phyloP scores from a whole-genome alignment of 2,113 vertebrate species.

The Phylloscopus trochiloides region DNA sequence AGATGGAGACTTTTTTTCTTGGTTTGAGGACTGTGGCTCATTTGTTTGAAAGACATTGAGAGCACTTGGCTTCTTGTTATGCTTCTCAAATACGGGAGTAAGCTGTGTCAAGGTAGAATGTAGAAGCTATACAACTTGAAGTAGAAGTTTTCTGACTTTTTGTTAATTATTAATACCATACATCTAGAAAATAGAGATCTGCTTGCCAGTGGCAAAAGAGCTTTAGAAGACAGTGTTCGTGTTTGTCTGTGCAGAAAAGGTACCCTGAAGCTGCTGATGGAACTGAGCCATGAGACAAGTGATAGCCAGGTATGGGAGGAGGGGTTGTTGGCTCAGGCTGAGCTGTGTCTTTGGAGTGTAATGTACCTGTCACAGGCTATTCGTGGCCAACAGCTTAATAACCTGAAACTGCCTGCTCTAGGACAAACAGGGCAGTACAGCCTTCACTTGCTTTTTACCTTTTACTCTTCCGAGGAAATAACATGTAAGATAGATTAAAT shows the following conservation, averaged over 20 bases:
- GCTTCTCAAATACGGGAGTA: background rate
- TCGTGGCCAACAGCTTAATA: background rate
- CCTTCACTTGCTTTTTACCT: background rate
- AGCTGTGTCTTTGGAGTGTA: background rate
- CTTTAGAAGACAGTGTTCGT: background rate
- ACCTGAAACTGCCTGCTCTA: background rate
- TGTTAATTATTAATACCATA: background rate
- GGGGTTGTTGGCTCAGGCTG: background rate
- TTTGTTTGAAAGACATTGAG: background rate
- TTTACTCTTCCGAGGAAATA: background rate
- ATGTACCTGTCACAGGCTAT: background rate
- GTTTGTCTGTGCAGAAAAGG: background rate
- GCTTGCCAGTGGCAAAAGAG: background rate
- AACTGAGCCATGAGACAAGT: background rate
- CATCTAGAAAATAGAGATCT: background rate
- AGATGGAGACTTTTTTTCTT: background rate
- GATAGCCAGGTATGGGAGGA: background rate
- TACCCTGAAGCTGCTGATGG: background rate
- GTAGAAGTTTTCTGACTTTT: background rate
- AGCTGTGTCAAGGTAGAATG: background rate
- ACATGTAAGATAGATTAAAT: background rate
- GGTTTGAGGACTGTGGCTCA: background rate
- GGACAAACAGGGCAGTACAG: background rate
- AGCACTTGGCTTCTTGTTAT: background rate
- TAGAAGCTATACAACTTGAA: background rate